Conservation (phyloP, 2,888 invertebrate species). For the Eucera pruinosa region DNA sequence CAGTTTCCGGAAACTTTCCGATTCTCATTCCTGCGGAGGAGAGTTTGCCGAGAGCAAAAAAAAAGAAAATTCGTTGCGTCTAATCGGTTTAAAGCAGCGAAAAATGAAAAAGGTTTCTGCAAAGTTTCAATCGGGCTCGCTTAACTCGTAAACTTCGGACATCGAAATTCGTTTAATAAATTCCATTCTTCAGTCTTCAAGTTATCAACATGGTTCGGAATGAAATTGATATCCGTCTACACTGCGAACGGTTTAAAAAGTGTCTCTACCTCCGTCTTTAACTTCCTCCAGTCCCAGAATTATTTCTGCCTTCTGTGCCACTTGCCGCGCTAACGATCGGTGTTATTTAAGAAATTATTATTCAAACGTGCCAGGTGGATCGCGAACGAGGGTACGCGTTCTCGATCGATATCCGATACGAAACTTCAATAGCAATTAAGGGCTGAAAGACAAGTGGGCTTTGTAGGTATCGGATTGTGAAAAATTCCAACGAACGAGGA, state of each 20-base stretch:
- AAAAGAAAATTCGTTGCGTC: slow-evolving; percentile 47
- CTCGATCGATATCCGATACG: slow-evolving; percentile 34
- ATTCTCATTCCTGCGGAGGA: slow-evolving; percentile 29
- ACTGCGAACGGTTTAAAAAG: too few relatives aligned
- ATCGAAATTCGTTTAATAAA: slow-evolving; percentile 25
- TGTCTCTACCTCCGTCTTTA: too few relatives aligned
- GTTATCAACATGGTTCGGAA: not conserved
- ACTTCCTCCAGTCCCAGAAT: not conserved
- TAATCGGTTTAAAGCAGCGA: slow-evolving; percentile 53
- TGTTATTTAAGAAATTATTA: slow-evolving; percentile 17
- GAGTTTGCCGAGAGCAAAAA: slow-evolving; percentile 10
- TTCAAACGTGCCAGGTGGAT: slow-evolving; percentile 7
- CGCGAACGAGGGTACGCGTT: not conserved
- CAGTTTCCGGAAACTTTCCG: slow-evolving; percentile 59
- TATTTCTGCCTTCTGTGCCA: not conserved
- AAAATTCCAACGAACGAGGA: slow-evolving; percentile 1
- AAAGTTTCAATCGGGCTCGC: slow-evolving; percentile 14
- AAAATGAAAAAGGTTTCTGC: slow-evolving; percentile 33
- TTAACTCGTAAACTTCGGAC: not conserved
- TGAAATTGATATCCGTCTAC: too few relatives aligned
- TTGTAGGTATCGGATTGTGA: slow-evolving; percentile 6
- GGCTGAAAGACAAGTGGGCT: slow-evolving; percentile 24
- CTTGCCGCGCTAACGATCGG: not conserved
- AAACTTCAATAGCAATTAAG: slow-evolving; percentile 39
- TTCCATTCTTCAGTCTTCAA: not conserved